phyloP scores from a whole-genome alignment of 2,888 invertebrate genomes.

The Platerodrilus igneus region DNA sequence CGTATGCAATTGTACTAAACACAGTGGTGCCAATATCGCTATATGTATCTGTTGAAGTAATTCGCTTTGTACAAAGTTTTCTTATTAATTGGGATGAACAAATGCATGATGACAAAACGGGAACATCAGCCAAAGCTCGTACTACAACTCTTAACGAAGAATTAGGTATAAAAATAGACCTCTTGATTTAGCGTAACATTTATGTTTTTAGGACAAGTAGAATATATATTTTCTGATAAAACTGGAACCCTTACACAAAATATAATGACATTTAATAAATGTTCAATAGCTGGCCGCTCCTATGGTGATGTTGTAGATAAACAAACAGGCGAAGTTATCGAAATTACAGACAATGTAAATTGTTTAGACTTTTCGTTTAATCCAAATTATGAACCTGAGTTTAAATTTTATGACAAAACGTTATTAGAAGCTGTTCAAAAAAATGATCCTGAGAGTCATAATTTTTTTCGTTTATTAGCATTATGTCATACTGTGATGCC shows the following conservation, averaged over 20 bases:
- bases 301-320: slow-evolving; percentile 92
- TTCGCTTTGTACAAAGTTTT: slow-evolving; percentile 96
- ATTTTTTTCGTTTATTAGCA: slow-evolving; percentile 88
- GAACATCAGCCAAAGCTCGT: slow-evolving; percentile 89
- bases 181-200: no score
- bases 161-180: no score
- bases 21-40: slow-evolving; percentile 99
- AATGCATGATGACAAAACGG: slow-evolving; percentile 90
- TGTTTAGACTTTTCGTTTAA: slow-evolving; percentile 93
- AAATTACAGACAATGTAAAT: slow-evolving; percentile 74
- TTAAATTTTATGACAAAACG: slow-evolving; percentile 88
- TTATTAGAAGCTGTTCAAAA: slow-evolving; percentile 77
- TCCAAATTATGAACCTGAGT: slow-evolving; percentile 84
- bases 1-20: slow-evolving; percentile 98
- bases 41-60: slow-evolving; percentile 95
- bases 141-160: slow-evolving; percentile 99
- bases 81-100: slow-evolving; percentile 98
- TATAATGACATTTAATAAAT: slow-evolving; percentile 99
- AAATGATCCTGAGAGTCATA: slow-evolving; percentile 70
- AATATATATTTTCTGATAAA: slow-evolving; percentile 99
- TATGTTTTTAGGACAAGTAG: slow-evolving; percentile 74
- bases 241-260: slow-evolving; percentile 99
- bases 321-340: slow-evolving; percentile 79
- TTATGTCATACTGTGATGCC: slow-evolving; percentile 99
- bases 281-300: slow-evolving; percentile 85